These are phyloP conservation scores for Coturnix japonica DNA, from an alignment of 2,113 vertebrate genomes.

Conservation along the genomic window DNA sequence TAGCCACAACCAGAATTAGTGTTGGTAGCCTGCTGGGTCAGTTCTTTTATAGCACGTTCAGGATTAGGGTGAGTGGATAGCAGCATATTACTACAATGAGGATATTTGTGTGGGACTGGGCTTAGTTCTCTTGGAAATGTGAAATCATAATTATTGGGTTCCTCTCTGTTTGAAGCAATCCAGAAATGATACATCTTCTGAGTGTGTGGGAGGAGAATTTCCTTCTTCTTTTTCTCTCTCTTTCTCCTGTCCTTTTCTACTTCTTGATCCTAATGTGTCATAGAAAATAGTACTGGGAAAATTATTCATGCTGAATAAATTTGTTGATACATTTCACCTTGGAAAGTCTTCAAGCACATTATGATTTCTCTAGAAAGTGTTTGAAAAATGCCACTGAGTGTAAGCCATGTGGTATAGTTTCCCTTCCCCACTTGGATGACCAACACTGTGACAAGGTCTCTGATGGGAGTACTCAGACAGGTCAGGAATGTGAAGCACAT, in stretches of 20 bases:
- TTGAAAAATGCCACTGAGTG: constrained; percentile 2
- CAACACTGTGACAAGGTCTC: neutral
- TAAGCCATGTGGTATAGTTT: neutral
- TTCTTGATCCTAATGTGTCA: neutral
- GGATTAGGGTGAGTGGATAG: neutral
- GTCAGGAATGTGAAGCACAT: constrained; percentile 19
- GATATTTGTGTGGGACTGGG: neutral
- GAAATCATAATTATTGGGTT: constrained; percentile 51
- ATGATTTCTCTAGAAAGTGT: neutral
- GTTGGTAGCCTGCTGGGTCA: neutral
- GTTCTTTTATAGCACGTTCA: neutral
- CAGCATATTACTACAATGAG: neutral
- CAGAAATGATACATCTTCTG: constrained; percentile 22
- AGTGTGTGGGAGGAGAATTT: constrained; percentile 5
- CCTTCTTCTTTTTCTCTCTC: constrained; percentile 10
- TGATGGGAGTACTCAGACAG: neutral
- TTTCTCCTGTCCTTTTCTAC: neutral
- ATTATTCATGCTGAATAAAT: constrained; percentile 23
- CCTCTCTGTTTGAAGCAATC: constrained; percentile 33
- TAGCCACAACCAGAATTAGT: neutral
- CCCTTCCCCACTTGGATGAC: neutral
- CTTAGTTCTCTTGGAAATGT: constrained; percentile 37
- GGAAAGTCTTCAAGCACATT: constrained; percentile 6
- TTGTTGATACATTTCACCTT: constrained; percentile 17
- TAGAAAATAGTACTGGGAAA: constrained; percentile 1